phyloP scores from a whole-genome alignment of 2,113 vertebrate species.

The Callochromis pleurospilus region DNA sequence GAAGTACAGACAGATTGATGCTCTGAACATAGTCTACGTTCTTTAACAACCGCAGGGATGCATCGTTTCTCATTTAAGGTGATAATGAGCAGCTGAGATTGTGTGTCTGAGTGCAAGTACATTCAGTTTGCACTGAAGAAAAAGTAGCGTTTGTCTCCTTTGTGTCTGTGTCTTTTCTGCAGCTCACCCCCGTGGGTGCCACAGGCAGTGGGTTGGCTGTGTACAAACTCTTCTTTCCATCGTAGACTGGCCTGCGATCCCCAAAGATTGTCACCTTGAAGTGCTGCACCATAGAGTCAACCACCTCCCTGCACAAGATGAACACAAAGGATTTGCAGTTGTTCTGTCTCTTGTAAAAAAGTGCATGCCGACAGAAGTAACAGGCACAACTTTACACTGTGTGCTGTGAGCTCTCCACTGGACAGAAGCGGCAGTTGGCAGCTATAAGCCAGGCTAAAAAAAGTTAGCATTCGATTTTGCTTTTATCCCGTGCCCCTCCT shows the following conservation, averaged over 20 bases:
- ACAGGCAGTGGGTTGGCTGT: slow-evolving; percentile 97
- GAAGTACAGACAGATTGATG: not conserved
- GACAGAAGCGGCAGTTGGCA: not conserved
- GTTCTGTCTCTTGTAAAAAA: not conserved
- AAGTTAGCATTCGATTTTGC: fast-evolving
- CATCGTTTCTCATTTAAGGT: not conserved
- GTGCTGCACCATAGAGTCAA: slow-evolving; percentile 99
- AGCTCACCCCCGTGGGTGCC: slow-evolving; percentile 88
- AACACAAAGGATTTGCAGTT: not conserved
- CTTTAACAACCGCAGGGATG: not conserved
- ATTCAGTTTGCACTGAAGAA: not conserved
- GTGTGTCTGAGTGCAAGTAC: not conserved
- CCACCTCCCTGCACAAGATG: slow-evolving; percentile 83
- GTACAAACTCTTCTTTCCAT: slow-evolving; percentile 98
- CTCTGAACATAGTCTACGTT: fast-evolving
- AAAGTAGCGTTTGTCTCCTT: not conserved
- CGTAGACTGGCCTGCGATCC: slow-evolving; percentile 95
- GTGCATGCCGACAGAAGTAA: not conserved
- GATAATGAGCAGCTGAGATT: not conserved
- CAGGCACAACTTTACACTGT: not conserved
- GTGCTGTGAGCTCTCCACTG: not conserved
- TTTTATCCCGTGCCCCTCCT: not conserved
- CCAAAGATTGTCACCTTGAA: slow-evolving; percentile 99
- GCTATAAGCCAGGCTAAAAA: not conserved
- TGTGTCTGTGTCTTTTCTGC: not conserved